phyloP scores from a whole-genome alignment of 2,888 invertebrate species.

The Rotaria sp. region DNA sequence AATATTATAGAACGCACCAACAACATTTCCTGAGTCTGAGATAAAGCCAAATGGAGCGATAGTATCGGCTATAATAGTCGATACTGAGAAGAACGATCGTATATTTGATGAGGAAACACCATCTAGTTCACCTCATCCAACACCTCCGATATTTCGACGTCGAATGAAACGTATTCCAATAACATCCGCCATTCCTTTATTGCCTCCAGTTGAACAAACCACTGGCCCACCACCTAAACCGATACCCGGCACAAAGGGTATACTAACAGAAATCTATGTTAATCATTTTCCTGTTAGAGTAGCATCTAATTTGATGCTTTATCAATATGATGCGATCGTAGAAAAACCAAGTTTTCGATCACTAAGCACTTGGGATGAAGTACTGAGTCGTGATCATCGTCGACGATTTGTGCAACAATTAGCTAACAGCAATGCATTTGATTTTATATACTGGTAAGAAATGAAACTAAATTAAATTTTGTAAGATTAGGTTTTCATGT shows the following conservation, averaged over 20 bases:
- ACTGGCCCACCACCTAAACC: background rate
- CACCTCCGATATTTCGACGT: background rate
- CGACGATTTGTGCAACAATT: background rate
- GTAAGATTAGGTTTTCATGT: background rate
- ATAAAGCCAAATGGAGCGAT: background rate
- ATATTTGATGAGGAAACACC: background rate
- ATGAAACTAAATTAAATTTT: too few species aligned
- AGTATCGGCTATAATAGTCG: background rate
- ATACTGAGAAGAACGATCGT: background rate
- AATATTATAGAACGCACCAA: background rate
- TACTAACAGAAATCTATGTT: background rate
- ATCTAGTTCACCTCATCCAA: background rate
- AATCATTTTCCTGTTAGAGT: slow-evolving; percentile 1
- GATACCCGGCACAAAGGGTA: background rate
- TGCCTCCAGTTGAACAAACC: background rate
- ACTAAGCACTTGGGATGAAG: background rate
- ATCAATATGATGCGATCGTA: slow-evolving; percentile 12
- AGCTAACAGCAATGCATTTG: background rate
- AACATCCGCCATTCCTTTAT: background rate
- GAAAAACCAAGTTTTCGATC: background rate
- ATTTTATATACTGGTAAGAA: background rate
- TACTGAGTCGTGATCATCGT: background rate
- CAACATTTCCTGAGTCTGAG: background rate
- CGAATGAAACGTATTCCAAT: background rate
- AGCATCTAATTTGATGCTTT: background rate